These are phyloP conservation scores for Erannis defoliaria DNA, from an alignment of 2,888 invertebrate species.

Conservation along the genomic window DNA sequence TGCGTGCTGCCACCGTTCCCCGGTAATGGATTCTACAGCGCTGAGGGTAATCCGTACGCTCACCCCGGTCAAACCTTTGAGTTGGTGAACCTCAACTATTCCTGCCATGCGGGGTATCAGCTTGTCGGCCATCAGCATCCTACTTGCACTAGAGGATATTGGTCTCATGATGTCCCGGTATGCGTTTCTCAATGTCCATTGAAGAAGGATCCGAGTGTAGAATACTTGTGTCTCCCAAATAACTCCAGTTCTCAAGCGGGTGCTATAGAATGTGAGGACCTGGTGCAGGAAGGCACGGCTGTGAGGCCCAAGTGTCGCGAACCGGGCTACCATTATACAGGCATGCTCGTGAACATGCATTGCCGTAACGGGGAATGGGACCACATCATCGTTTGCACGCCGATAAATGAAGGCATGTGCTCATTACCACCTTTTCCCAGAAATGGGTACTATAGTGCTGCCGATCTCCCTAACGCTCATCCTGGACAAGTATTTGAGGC, in stretches of 20 bases:
- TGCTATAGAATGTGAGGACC: conserved; percentile 14
- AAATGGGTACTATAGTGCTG: conserved; percentile 21
- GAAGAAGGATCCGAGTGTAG: conserved; percentile 28
- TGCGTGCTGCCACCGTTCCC: conserved; percentile 34
- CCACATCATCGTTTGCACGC: conserved; percentile 28
- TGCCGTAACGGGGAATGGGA: conserved; percentile 37
- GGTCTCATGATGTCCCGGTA: conserved; percentile 19
- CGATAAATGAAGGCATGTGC: conserved; percentile 20
- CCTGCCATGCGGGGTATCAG: conserved; percentile 26
- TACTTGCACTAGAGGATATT: conserved; percentile 24
- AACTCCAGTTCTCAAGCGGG: conserved; percentile 6
- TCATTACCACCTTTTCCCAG: conserved; percentile 21
- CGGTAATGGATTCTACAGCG: conserved; percentile 30
- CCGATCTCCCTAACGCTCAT: conserved; percentile 19
- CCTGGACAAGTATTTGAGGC: conserved; percentile 25
- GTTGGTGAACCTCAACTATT: conserved; percentile 19
- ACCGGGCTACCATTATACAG: conserved; percentile 31
- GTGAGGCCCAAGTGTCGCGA: conserved; percentile 31
- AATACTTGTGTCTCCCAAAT: conserved; percentile 30
- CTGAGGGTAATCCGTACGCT: conserved; percentile 6
- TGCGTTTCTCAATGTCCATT: conserved; percentile 33
- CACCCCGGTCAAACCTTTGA: conserved; percentile 30
- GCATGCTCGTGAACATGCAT: conserved; percentile 32
- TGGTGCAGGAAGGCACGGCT: conserved; percentile 27
- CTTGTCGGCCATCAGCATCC: conserved; percentile 9